Conservation (phyloP, 1,140 invertebrate species). For the Propsilocerus akamusi region DNA sequence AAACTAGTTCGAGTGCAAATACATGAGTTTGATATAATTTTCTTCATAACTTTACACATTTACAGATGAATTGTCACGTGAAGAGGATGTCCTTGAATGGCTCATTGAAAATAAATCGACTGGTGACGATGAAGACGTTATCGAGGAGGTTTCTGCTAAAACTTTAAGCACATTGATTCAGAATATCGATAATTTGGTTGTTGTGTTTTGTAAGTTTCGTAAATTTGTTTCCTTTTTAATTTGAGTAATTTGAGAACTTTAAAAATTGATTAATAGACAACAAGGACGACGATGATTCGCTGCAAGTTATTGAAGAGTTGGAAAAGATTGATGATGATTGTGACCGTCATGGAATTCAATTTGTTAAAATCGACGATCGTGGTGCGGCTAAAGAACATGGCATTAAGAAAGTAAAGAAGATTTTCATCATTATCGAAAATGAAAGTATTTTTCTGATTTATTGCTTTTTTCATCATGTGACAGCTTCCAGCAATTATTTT, state of each 20-base stretch:
- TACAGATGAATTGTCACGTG: constrained; percentile 70
- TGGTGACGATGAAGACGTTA: constrained; percentile 81
- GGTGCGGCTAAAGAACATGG: constrained; percentile 68
- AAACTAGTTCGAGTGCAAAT: not conserved
- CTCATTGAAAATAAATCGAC: constrained; percentile 80
- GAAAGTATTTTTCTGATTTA: not conserved
- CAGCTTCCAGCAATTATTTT: constrained; percentile 65
- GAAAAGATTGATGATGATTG: constrained; percentile 89
- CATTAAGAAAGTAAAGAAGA: constrained; percentile 46
- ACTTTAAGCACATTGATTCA: constrained; percentile 72
- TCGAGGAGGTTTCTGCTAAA: constrained; percentile 81
- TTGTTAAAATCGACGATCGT: constrained; percentile 81
- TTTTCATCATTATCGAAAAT: too few species aligned
- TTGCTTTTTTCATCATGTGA: not conserved
- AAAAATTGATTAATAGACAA: constrained; percentile 39
- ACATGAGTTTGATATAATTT: not conserved
- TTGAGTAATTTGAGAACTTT: constrained; percentile 5
- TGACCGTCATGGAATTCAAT: constrained; percentile 79
- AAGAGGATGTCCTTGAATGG: constrained; percentile 88
- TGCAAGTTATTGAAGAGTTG: constrained; percentile 63
- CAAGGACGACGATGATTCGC: constrained; percentile 66
- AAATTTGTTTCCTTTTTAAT: not conserved
- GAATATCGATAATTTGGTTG: constrained; percentile 79
- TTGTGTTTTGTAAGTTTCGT: constrained; percentile 70
- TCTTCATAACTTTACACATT: constrained; percentile 9